These are phyloP conservation scores for Crambe crambe DNA, from an alignment of 37 sponge, comb jelly and placozoan genomes.

Conservation along the genomic window DNA sequence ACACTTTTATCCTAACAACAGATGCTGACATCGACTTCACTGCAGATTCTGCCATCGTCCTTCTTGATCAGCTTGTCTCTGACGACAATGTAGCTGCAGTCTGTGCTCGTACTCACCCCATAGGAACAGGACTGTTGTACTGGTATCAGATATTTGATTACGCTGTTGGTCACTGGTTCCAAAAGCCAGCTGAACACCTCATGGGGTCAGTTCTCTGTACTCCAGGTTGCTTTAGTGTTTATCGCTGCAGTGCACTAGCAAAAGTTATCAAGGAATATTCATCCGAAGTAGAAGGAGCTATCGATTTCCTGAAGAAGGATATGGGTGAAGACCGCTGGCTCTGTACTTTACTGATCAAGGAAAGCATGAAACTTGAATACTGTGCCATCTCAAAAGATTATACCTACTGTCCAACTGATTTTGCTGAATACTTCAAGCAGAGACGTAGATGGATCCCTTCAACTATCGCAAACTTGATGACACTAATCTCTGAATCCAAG, in stretches of 20 bases:
- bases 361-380: conserved; percentile 83
- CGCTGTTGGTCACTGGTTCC: conserved; percentile 89
- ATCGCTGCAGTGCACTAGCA: conserved; percentile 73
- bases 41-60: conserved; percentile 65
- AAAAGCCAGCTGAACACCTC: conserved; percentile 79
- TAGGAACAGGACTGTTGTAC: conserved; percentile 72
- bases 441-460: conserved; percentile 86
- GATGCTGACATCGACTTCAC: conserved; percentile 92
- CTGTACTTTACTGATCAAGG: conserved; percentile 81
- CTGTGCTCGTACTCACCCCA: conserved; percentile 85
- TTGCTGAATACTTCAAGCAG: conserved; percentile 88
- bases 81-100: conserved; percentile 80
- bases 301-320: conserved; percentile 84
- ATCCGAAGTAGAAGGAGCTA: conserved; percentile 48
- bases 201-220: conserved; percentile 88
- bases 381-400: conserved; percentile 73
- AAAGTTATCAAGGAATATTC: conserved; percentile 65
- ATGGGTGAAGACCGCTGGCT: conserved; percentile 97
- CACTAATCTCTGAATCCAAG: conserved; percentile 45
- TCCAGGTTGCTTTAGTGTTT: conserved; percentile 89
- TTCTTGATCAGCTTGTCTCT: conserved; percentile 72
- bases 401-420: conserved; percentile 78
- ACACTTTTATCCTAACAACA: conserved; percentile 89
- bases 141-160: conserved; percentile 94
- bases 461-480: conserved; percentile 75